phyloP scores from a whole-genome alignment of 2,113 vertebrate species.

The Indicator maculatus region DNA sequence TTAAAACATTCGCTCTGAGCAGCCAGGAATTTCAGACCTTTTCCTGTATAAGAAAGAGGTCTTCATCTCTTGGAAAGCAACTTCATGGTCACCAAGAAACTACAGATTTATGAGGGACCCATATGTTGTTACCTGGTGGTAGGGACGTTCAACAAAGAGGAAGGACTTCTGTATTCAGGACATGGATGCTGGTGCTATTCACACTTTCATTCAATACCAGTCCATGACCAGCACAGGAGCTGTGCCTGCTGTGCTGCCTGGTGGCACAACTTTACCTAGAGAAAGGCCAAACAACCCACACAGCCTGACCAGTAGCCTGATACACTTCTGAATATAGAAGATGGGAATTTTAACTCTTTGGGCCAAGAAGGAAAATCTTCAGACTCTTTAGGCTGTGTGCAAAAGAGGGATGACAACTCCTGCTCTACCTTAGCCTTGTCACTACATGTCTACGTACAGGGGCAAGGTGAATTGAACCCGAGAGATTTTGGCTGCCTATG shows the following conservation, averaged over 20 bases:
- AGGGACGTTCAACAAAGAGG: background rate
- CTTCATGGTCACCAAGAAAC: background rate
- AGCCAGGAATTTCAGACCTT: background rate
- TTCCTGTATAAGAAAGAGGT: background rate
- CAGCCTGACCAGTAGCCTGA: background rate
- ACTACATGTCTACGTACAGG: fast-evolving
- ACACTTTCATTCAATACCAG: background rate
- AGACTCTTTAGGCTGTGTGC: background rate
- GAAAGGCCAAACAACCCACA: background rate
- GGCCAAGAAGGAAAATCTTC: background rate
- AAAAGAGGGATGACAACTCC: background rate
- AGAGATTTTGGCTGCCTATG: background rate
- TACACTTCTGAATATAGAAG: background rate
- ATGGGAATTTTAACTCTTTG: background rate
- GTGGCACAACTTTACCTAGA: background rate
- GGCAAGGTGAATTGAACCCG: background rate
- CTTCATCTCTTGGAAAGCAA: background rate
- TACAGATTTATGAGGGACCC: background rate
- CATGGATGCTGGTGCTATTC: background rate
- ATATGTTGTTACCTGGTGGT: background rate
- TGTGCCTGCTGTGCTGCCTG: background rate
- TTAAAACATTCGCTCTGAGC: background rate
- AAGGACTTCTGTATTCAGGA: background rate
- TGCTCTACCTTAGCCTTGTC: background rate
- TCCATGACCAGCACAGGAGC: fast-evolving